Base-by-base conservation (phyloP, 2,888 invertebrate species). In the Callyntrura sp. region DNA sequence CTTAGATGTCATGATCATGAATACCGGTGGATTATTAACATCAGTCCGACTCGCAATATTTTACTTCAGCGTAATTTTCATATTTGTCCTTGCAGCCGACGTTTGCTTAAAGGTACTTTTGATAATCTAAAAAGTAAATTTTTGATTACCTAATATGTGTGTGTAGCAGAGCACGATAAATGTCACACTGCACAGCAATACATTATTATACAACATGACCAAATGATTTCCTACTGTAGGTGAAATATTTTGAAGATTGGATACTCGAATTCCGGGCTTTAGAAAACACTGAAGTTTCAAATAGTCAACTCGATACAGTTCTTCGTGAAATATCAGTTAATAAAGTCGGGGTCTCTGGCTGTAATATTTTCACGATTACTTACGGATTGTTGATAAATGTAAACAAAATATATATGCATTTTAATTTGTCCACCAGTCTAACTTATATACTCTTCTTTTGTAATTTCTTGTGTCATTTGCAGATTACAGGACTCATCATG, bases 171-270 rank as follows among this genome's bases (percentile, higher is more conserved):
- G 11, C 2, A 5, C 3, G 17, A 20, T 2, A 60, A 60, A 60
- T 20, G 60, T 3, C 14, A 60, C 6, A 20, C 23, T n/a, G n/a
- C n/a, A n/a, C n/a, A n/a, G n/a, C n/a, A n/a, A n/a, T n/a, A n/a
- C n/a, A n/a, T n/a, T n/a, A n/a, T n/a, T n/a, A n/a, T n/a, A n/a
- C n/a, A n/a, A n/a, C n/a, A n/a, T n/a, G n/a, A n/a, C n/a, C n/a
- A n/a, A n/a, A n/a, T n/a, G n/a, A n/a, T n/a, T n/a, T 60, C 11
- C 65, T 9, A 23, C 1, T 48, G 12, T 55, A 84, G 84, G 43
- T 84, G 11, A 84, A 84, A 55, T 70, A 28, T 6, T 70, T 84
- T 20, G 84, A 70, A 55, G 84, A 70, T 2, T 84, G 84, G 84
- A 12, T 84, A 11, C 70, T 70, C 0, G 84, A 68, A 0, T 45